Conservation (phyloP, 2,113 vertebrate species). For the crab-eating macaque (Macaca fascicularis) region DNA sequence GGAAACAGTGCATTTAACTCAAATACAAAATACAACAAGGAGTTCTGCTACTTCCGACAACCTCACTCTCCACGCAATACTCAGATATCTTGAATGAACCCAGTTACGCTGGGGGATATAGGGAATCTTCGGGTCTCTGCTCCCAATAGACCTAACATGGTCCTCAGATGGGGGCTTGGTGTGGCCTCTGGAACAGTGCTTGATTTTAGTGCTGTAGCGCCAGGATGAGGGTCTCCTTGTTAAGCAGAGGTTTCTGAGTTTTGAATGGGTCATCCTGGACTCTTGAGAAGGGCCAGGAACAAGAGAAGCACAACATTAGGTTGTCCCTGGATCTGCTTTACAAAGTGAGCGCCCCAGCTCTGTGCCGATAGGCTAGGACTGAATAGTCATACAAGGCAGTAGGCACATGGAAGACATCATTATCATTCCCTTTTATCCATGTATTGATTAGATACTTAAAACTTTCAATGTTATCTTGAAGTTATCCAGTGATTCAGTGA, state of each 20-base stretch:
- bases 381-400: no score
- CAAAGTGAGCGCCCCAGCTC: background rate
- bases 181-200: background rate
- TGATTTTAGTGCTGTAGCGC: background rate
- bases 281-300: background rate
- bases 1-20: background rate
- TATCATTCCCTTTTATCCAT: background rate
- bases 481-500: background rate
- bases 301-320: background rate
- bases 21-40: background rate
- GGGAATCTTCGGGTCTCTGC: background rate
- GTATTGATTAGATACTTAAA: background rate
- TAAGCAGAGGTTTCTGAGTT: background rate
- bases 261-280: background rate
- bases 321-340: background rate
- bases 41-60: background rate
- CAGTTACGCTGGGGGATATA: background rate
- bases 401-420: background rate
- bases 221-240: rapidly evolving
- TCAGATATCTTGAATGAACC: background rate
- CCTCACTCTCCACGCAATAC: background rate
- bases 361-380: background rate
- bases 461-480: background rate
- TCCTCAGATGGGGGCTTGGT: background rate
- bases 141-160: background rate